A percentile compares a stretch with the other conserved stretches of the same genome.
Evolutionary conservation across 2,113 vertebrate genomes (phyloP).

Genomic region (Osmerus eperlanus): DNA sequence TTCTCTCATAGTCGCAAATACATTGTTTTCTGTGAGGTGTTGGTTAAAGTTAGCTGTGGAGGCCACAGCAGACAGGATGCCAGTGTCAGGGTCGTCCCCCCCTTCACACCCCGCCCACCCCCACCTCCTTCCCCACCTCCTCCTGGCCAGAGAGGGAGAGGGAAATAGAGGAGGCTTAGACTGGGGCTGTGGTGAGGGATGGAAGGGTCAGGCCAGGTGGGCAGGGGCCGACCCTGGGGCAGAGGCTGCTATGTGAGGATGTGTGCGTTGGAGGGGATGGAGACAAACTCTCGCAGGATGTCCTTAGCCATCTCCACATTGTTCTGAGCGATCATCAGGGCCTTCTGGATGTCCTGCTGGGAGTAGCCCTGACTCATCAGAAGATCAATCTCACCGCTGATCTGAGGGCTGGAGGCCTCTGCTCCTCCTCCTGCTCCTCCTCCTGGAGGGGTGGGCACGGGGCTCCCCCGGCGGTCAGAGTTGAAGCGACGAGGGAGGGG

Average conservation of each 20-base stretch:
- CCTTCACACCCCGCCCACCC: no score
- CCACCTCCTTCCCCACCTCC: no score
- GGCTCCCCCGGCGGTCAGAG: slow-evolving; percentile 83
- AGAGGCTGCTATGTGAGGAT: slow-evolving; percentile 86
- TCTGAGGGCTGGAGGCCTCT: slow-evolving; percentile 67
- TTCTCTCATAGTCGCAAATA: slow-evolving; percentile 68
- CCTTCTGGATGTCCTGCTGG: slow-evolving; percentile 98
- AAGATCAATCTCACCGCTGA: slow-evolving; percentile 91
- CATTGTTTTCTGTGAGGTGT: slow-evolving; percentile 63
- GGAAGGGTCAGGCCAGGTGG: slow-evolving; percentile 25
- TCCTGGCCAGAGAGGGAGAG: no score
- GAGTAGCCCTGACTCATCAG: slow-evolving; percentile 98
- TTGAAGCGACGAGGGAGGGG: slow-evolving; percentile 91
- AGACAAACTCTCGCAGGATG: slow-evolving; percentile 96
- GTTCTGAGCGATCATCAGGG: slow-evolving; percentile 97
- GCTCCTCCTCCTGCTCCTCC: slow-evolving; percentile 57
- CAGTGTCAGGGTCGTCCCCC: slow-evolving; percentile 5
- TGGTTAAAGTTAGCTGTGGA: slow-evolving; percentile 62
- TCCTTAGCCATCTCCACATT: slow-evolving; percentile 99
- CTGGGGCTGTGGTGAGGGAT: no score
- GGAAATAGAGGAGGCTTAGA: no score
- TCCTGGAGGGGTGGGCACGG: slow-evolving; percentile 59
- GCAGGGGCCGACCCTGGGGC: background rate
- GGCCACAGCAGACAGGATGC: slow-evolving; percentile 33
- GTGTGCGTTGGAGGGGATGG: slow-evolving; percentile 87